phyloP scores from a whole-genome alignment of 1,140 invertebrate genomes.

The Meloidogyne hapla region DNA sequence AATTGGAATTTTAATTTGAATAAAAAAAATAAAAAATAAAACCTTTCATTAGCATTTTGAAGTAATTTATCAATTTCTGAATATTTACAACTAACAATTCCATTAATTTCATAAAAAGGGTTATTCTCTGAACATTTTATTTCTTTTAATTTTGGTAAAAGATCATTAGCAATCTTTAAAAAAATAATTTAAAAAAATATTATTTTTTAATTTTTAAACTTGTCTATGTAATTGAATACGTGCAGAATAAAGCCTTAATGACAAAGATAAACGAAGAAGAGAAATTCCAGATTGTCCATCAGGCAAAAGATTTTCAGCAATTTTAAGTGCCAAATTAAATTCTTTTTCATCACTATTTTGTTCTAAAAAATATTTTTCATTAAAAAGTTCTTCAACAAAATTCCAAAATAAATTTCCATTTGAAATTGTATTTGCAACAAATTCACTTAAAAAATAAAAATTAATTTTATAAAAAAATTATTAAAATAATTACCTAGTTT shows the following conservation, averaged over 20 bases:
- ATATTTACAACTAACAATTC: slow-evolving; percentile 7
- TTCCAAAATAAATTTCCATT: slow-evolving; percentile 14
- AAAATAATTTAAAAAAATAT: neutral
- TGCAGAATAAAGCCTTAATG: slow-evolving; percentile 57
- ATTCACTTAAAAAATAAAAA: slow-evolving; percentile 12
- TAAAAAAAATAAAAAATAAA: slow-evolving; percentile 23
- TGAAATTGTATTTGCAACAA: slow-evolving; percentile 17
- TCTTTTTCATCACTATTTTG: slow-evolving; percentile 40
- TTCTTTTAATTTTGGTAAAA: slow-evolving; percentile 37
- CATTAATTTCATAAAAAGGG: slow-evolving; percentile 1
- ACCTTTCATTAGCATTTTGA: slow-evolving; percentile 24
- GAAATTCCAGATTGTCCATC: slow-evolving; percentile 30
- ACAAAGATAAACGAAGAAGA: slow-evolving; percentile 56
- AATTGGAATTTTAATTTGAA: too few species aligned
- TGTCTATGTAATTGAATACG: slow-evolving; percentile 56
- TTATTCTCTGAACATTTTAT: neutral
- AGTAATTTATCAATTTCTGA: slow-evolving; percentile 11
- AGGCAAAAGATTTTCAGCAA: slow-evolving; percentile 31
- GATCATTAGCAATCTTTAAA: neutral
- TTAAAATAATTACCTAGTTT: slow-evolving; percentile 53
- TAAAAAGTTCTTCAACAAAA: slow-evolving; percentile 8
- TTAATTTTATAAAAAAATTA: neutral
- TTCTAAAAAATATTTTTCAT: slow-evolving; percentile 28
- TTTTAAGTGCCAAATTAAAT: slow-evolving; percentile 51
- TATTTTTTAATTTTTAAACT: slow-evolving; percentile 29